Evolutionary conservation across 2,113 vertebrate species (phyloP).

Genomic region (Corydoras sp.): DNA sequence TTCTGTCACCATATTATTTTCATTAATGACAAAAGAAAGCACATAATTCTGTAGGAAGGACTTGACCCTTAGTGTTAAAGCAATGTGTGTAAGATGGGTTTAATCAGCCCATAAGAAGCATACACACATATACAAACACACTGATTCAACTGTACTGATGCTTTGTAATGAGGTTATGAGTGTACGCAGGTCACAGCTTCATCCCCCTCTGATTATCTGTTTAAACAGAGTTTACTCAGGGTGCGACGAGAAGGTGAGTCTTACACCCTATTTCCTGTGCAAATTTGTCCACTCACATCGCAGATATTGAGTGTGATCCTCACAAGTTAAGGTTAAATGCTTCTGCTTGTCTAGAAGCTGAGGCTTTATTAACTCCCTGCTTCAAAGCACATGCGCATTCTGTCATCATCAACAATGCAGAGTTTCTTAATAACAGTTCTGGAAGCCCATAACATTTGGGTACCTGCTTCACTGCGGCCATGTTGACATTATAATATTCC

Average conservation of each 20-base stretch:
- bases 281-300: slow-evolving; percentile 74
- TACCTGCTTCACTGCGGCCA: too few species aligned
- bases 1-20: too few species aligned
- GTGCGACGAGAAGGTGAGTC: neutral
- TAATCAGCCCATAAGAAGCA: slow-evolving; percentile 5
- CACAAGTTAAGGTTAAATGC: slow-evolving; percentile 66
- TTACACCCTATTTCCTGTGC: slow-evolving; percentile 74
- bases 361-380: too few species aligned
- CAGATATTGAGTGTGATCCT: slow-evolving; percentile 66
- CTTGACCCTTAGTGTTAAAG: too few species aligned
- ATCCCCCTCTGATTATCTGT: slow-evolving; percentile 13
- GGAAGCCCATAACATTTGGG: too few species aligned
- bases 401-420: neutral
- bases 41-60: too few species aligned
- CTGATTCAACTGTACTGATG: slow-evolving; percentile 1
- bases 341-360: slow-evolving; percentile 8
- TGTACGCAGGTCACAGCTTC: neutral
- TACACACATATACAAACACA: neutral
- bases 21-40: too few species aligned
- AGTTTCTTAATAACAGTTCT: too few species aligned
- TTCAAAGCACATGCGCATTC: too few species aligned
- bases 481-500: too few species aligned
- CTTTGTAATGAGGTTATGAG: slow-evolving; percentile 19
- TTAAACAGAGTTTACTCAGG: slow-evolving; percentile 18
- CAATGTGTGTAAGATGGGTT: slow-evolving; percentile 1